Evolutionary conservation across 2,888 invertebrate genomes (phyloP), one percentile per base, ranked within the genome.

Genomic region (Scelioninae gen. 1): DNA sequence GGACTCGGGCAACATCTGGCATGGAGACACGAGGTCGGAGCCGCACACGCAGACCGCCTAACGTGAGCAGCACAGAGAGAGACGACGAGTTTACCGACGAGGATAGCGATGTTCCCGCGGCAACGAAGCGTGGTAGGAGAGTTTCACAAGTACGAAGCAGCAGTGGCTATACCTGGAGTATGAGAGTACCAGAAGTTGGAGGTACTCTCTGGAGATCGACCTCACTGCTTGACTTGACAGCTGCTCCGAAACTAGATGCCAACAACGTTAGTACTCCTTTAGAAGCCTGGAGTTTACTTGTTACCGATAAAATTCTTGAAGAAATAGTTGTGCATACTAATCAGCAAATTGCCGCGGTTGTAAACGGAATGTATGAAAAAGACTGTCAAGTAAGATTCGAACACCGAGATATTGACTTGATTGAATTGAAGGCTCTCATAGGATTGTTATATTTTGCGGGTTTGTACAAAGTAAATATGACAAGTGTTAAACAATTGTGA

Each of bases 381-480:
- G 23, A 23, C 10, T 40, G 0, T 16, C 31, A 23, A 5, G 45
- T 45, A 51, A 69, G 13, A 53, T 43, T 34, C 15, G 55, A 56
- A 34, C 62, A 72, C 13, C 58, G 31, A 62, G 29, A 23, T 4
- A 68, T n/a, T 13, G 62, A 78, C 43, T 23, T 78, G 29, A 43
- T 77, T 32, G 71, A 78, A 63, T 65, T 79, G 51, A 63, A 56
- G 32, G 56, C 79, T 58, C 9, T 79, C n/a, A 15, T 79, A 29
- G 72, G 72, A 5, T 58, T 79, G 16, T 79, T 72, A 15, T 79
- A 79, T 62, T 72, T 65, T 40, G 66, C 58, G 10, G 72, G 72
- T 13, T 49, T 65, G 29, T 47, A 71, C 32, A 69, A 65, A 56
- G 31, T 56, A 13, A 63, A 15, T 47, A 76, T 56, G 38, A 56